Evolutionary conservation across 2,888 invertebrate species (phyloP), one percentile per base, ranked within the genome.

Genomic region (Branchellion lobata): DNA sequence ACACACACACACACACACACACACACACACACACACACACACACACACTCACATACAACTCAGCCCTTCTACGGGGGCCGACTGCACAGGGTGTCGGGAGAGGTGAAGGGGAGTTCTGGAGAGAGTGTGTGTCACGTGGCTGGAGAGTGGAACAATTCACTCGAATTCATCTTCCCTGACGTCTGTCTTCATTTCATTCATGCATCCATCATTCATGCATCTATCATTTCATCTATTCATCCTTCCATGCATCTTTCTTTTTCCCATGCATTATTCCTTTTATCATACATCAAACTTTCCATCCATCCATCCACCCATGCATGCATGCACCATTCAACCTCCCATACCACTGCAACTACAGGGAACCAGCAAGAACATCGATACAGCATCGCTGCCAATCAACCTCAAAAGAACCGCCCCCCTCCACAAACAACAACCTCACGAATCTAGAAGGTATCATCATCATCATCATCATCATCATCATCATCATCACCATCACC

Each of bases 51-150:
- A 65, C n/a, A 65, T 65, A 27, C 27, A 61, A 84, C 85, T 24
- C 84, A 89, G 89, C 89, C 89, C 40, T 90, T 89, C 83, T 89
- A 89, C 84, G 89, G 89, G 76, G 89, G 89, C n/a, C 88, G 88
- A 82, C 84, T 89, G 27, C 88, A 90, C 83, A 85, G 87, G 68
- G 86, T 89, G 11, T 86, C 88, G 34, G 89, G 88, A 1, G 89
- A 90, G 83, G 86, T 89, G 3, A 88, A 87, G 82, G 86, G 88
- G 82, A 84, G 83, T 29, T 82, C 84, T 24, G 85, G 87, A 27
- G 85, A 85, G 57, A 83, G 86, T 40, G 80, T 86, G 1, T 88
- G 87, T 81, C 86, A 86, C 82, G 86, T 89, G 1, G 85, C 85
- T 80, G 90, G 90, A 51, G 89, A 89, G 83, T 90, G 90, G 90